Conservation (phyloP, 2,797 vertebrate species). For the Typhlichthys eigenmanni region DNA sequence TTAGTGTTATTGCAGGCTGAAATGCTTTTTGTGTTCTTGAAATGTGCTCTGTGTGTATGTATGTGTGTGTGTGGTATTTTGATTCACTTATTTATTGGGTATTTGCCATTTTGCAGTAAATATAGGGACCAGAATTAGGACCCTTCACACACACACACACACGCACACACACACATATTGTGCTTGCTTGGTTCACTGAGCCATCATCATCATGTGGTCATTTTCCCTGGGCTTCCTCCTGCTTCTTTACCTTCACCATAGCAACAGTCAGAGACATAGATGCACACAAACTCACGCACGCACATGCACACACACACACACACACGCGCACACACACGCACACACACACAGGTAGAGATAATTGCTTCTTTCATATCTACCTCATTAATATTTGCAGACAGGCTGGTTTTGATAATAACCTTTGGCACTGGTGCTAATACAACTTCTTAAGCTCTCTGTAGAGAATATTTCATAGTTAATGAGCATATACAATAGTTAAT, state of each 20-base stretch:
- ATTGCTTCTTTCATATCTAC: constrained; percentile 12
- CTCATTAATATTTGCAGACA: constrained; percentile 14
- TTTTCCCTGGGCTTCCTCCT: constrained; percentile 25
- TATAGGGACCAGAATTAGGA: not conserved
- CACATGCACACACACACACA: not conserved
- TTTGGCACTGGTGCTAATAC: not conserved
- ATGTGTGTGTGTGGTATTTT: constrained; percentile 5
- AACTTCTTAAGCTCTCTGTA: constrained; percentile 4
- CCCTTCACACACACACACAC: constrained; percentile 2
- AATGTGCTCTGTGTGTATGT: not conserved
- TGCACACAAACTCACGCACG: not conserved
- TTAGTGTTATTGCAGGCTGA: not conserved
- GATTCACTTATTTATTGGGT: no score
- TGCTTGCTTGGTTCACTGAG: constrained; percentile 16
- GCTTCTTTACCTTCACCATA: constrained; percentile 46
- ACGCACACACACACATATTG: not conserved
- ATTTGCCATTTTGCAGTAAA: no score
- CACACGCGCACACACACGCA: not conserved
- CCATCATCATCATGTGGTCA: constrained; percentile 43
- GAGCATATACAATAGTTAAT: no score
- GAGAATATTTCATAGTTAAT: not conserved
- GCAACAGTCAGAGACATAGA: constrained; percentile 32
- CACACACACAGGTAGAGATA: constrained; percentile 2
- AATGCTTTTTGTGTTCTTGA: not conserved
- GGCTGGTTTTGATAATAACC: constrained; percentile 10